Evolutionary conservation across 1,140 invertebrate genomes (phyloP).

Genomic region (Leptoteleia sp.): DNA sequence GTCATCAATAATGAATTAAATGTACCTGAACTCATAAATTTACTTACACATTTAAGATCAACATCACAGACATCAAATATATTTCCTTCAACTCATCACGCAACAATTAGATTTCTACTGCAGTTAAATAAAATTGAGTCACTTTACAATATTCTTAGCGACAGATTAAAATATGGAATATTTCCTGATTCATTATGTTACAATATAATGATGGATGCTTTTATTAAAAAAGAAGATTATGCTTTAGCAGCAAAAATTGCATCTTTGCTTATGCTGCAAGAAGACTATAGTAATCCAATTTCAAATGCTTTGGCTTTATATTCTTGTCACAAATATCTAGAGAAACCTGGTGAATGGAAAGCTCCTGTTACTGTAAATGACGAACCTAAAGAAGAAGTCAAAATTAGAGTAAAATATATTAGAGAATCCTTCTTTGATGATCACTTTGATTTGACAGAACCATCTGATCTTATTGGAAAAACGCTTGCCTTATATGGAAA

Average conservation of each 20-base stretch:
- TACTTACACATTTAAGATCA: slow-evolving; percentile 86
- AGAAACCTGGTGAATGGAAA: slow-evolving; percentile 82
- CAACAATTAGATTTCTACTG: slow-evolving; percentile 87
- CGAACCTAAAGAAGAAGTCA: slow-evolving; percentile 85
- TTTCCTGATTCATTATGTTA: slow-evolving; percentile 91
- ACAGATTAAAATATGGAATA: slow-evolving; percentile 93
- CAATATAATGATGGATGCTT: slow-evolving; percentile 91
- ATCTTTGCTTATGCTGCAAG: slow-evolving; percentile 92
- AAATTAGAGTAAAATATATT: slow-evolving; percentile 89
- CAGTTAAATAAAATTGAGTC: slow-evolving; percentile 82
- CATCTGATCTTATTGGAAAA: slow-evolving; percentile 88
- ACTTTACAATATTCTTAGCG: slow-evolving; percentile 87
- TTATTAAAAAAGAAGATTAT: slow-evolving; percentile 87
- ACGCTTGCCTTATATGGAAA: slow-evolving; percentile 85
- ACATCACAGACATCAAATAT: slow-evolving; percentile 86
- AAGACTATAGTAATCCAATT: slow-evolving; percentile 89
- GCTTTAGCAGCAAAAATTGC: slow-evolving; percentile 89
- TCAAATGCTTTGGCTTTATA: slow-evolving; percentile 87
- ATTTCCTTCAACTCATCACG: slow-evolving; percentile 90
- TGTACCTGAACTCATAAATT: slow-evolving; percentile 85
- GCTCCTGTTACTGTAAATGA: slow-evolving; percentile 73
- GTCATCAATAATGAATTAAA: slow-evolving; percentile 78
- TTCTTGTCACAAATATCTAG: slow-evolving; percentile 88
- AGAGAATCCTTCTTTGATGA: slow-evolving; percentile 92
- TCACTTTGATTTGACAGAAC: slow-evolving; percentile 91